Base-by-base conservation (phyloP, 2,113 vertebrate species). In the Ptilonorhynchus violaceus region DNA sequence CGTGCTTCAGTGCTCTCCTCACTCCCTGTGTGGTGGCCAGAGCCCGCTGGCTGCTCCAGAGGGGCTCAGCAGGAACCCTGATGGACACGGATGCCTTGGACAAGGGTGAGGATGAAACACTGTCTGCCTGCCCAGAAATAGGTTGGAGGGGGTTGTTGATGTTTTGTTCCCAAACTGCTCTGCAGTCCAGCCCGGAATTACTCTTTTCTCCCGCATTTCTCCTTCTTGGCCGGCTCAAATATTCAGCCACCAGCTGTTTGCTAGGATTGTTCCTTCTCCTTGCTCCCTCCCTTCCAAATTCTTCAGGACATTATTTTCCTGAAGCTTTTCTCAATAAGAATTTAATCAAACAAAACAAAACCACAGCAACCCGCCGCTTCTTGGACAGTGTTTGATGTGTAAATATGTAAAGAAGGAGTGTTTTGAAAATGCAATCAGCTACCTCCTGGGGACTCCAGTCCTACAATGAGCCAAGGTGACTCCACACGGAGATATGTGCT, bases 321-420 rank as follows among this genome's bases (percentile, higher is more conserved):
- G 63, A 77, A 95, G 89, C 87, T 91, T 96, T 96, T 92, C 96
- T 94, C 75, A 81, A 68, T 62, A 94, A 95, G 94, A 97, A 93
- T 96, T 93, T 96, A 94, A 96, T 95, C 93, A 96, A 97, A 92
- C 84, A 92, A 96, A 97, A 96, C 93, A 95, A 96, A 96, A 91
- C 14, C 92, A 47, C 93, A 90, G 97, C 93, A 91, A 96, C 96
- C 94, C 84, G 0, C 78, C 13, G 55, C 88, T 94, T 91, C 88
- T 96, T 94, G 97, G 97, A 94, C 90, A 64, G 84, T 35, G 89
- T 95, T 96, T 97, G 95, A 96, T 96, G 94, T 97, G 94, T 96
- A 97, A 97, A 96, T 96, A 97, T 94, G 94, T 93, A 94, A 93
- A 95, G 93, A 81, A 96, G 93, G 93, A 95, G 91, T 44, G 89